phyloP scores from a whole-genome alignment of 64 coral and sea anemone species.

The Pocillopora verrucosa region DNA sequence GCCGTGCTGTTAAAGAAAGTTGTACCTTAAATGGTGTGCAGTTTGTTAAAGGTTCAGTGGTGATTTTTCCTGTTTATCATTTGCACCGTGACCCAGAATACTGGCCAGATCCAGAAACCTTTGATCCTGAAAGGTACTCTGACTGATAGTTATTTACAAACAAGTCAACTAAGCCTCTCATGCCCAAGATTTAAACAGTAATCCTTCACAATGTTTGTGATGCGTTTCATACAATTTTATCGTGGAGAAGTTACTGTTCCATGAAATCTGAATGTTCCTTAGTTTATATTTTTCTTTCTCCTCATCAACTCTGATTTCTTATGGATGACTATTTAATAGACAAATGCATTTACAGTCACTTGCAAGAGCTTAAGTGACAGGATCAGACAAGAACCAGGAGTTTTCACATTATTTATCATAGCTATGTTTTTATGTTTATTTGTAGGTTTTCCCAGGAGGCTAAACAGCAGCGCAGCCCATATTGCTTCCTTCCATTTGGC shows the following conservation, averaged over 20 bases:
- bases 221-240: no score
- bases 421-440: neutral
- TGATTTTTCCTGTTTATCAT: slow-evolving; percentile 26
- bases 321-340: no score
- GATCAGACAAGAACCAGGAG: no score
- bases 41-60: slow-evolving; percentile 43
- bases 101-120: slow-evolving; percentile 59
- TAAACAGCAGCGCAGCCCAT: slow-evolving; percentile 7
- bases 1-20: slow-evolving; percentile 36
- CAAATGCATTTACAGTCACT: no score
- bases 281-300: no score
- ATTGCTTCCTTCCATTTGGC: slow-evolving; percentile 24
- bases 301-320: no score
- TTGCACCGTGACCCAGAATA: slow-evolving; percentile 54
- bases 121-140: slow-evolving; percentile 56
- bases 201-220: no score
- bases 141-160: neutral
- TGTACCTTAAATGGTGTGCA: slow-evolving; percentile 49
- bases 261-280: no score
- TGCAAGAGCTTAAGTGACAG: no score
- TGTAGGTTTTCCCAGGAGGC: slow-evolving; percentile 13
- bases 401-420: neutral
- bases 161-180: no score
- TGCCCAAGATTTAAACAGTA: no score
- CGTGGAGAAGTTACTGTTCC: no score